These are phyloP conservation scores for Cichlasoma orientale DNA, from an alignment of 2,797 vertebrate genomes.

Conservation along the genomic window DNA sequence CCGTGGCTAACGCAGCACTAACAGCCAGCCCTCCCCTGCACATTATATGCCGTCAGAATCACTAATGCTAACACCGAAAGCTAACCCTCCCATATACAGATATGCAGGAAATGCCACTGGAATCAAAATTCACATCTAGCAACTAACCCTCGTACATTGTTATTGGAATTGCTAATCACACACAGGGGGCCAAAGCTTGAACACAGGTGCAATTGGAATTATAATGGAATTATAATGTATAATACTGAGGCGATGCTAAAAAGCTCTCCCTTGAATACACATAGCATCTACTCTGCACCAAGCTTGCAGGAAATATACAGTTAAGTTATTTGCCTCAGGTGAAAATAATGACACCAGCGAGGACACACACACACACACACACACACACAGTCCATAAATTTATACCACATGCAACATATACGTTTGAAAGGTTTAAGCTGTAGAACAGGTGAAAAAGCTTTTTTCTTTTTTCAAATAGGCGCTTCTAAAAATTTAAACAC, in stretches of 20 bases:
- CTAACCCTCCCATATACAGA: conserved; percentile 55
- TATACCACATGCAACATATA: too few species aligned
- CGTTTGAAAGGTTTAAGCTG: too few species aligned
- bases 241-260: conserved; percentile 27
- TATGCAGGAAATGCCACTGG: conserved; percentile 35
- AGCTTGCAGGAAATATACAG: conserved; percentile 6
- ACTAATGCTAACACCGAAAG: conserved; percentile 60
- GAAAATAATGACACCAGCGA: background rate
- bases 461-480: too few species aligned
- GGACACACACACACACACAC: too few species aligned
- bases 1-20: conserved; percentile 38
- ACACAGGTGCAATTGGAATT: conserved; percentile 54
- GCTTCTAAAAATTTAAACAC: too few species aligned
- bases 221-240: conserved; percentile 53
- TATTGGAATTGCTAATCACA: conserved; percentile 59
- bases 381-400: too few species aligned
- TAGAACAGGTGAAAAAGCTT: too few species aligned
- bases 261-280: conserved; percentile 13
- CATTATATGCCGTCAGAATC: conserved; percentile 57
- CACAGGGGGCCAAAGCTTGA: conserved; percentile 38
- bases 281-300: background rate
- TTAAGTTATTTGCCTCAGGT: background rate
- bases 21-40: conserved; percentile 31
- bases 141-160: conserved; percentile 25
- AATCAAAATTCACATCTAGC: conserved; percentile 51